A percentile compares a stretch with the other conserved stretches of the same genome.
phyloP scores from a whole-genome alignment of 1,140 invertebrate species.

The Hetaerina americana region DNA sequence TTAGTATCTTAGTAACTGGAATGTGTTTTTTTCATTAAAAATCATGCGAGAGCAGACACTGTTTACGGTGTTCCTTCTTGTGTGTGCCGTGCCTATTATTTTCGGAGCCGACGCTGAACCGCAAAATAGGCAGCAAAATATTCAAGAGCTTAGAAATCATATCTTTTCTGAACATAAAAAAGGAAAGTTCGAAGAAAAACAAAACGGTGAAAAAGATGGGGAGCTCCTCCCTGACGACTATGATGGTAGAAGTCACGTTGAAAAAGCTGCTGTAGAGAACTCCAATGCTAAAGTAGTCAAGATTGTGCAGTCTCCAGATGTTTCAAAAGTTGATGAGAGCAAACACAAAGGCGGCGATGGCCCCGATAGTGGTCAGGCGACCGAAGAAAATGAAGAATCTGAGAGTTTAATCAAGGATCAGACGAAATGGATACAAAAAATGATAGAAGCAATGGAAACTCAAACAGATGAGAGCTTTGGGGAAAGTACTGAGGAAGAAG shows the following conservation, averaged over 20 bases:
- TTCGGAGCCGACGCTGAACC: neutral
- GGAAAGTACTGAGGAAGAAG: conserved; percentile 28
- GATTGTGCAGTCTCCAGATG: conserved; percentile 26
- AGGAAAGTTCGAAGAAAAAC: neutral
- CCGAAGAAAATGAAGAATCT: conserved; percentile 20
- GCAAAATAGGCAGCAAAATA: neutral
- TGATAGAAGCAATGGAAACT: conserved; percentile 3
- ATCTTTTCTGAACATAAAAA: neutral
- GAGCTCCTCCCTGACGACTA: neutral
- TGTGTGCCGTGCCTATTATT: neutral
- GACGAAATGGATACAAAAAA: conserved; percentile 4
- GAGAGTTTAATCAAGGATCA: conserved; percentile 15
- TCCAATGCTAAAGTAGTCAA: conserved; percentile 17
- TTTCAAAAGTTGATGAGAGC: conserved; percentile 20
- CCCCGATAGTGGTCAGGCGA: conserved; percentile 17
- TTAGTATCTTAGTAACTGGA: too few relatives aligned
- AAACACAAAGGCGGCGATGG: conserved; percentile 12
- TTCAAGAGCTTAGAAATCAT: neutral
- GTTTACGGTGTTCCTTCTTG: neutral
- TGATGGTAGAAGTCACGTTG: neutral
- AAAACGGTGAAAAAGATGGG: neutral
- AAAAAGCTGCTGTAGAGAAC: neutral
- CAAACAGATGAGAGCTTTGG: conserved; percentile 11
- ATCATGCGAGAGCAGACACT: neutral
- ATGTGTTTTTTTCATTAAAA: neutral